Evolutionary conservation across 1,140 invertebrate species (phyloP), one percentile per base, ranked within the genome.

Genomic region (Euschistus heros): DNA sequence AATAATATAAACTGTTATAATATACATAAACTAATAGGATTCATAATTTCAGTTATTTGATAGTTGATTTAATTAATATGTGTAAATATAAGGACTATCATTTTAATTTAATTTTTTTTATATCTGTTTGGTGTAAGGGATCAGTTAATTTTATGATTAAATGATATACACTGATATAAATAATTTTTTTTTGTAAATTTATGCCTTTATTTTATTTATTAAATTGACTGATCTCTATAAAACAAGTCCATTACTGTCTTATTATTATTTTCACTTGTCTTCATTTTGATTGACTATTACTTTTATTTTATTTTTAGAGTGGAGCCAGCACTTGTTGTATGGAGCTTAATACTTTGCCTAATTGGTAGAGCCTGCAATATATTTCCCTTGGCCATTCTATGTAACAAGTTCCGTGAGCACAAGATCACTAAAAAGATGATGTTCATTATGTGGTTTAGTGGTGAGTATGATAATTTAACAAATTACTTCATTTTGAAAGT

Each of bases 361-460:
- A 79, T 97, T 64, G 95, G 95, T 24, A 82, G 97, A 73, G 96
- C 96, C 14, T 86, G 91, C 54, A 99, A 98, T 73, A 98, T 99
- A 66, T 99, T 97, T 74, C 97, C 97, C 18, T 76, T 99, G 15
- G 91, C 93, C 3, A 83, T 91, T 70, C 77, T 98, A 10, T 89
- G 95, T 8, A 99, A 99, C 75, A 89, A 88, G 75, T 99, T 98
- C 76, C 83, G 95, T 30, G 92, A 97, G 74, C 95, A 98, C 78
- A 94, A 95, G 77, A 98, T 99, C 57, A 97, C 94, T 0, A 89
- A 87, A 72, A 95, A 94, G 77, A 98, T 97, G 91, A 96, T 97
- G 85, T 97, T 98, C 72, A 97, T 99, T 55, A 98, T 98, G 95
- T 98, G 95, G 95, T 98, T 98, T 73, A 97, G 93, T 76, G 89